These are phyloP conservation scores for Australoheros scitulus DNA, from an alignment of 2,113 vertebrate genomes.

Conservation along the genomic window DNA sequence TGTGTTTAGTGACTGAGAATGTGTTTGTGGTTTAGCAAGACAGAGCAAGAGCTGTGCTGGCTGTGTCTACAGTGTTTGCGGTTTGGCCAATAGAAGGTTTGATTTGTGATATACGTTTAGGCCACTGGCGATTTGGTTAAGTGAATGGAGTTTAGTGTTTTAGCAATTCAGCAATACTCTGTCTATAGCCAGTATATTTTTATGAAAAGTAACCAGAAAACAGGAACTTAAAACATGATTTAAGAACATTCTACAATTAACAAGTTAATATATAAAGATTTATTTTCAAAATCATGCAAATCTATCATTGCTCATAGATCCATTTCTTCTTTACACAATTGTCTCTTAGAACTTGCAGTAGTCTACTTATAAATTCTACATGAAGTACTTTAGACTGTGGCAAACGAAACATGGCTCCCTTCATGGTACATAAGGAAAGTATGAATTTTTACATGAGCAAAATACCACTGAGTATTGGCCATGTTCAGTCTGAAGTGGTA, in stretches of 20 bases:
- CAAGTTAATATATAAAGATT: conserved; percentile 49
- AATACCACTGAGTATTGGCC: conserved; percentile 47
- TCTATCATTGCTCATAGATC: conserved; percentile 63
- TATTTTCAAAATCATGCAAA: conserved; percentile 81
- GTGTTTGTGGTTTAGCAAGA: no score
- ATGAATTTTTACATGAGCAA: conserved; percentile 62
- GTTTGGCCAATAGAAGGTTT: no score
- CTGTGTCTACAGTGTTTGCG: no score
- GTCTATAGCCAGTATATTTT: background rate
- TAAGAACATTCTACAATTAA: conserved; percentile 29
- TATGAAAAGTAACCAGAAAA: background rate
- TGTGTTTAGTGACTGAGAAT: no score
- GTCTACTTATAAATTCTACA: conserved; percentile 51
- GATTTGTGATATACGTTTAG: no score
- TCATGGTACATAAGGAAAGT: conserved; percentile 37
- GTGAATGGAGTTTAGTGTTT: no score
- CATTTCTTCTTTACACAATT: conserved; percentile 57
- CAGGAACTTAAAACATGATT: background rate
- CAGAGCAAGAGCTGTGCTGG: no score
- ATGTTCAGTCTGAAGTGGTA: conserved; percentile 57
- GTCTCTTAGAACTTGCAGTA: conserved; percentile 42
- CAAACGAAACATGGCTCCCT: conserved; percentile 48
- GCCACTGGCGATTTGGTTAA: no score
- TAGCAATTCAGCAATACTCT: no score
- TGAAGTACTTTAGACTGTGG: conserved; percentile 51